Base-by-base conservation (phyloP, 2,888 invertebrate genomes). In the Carterocephalus palaemon region DNA sequence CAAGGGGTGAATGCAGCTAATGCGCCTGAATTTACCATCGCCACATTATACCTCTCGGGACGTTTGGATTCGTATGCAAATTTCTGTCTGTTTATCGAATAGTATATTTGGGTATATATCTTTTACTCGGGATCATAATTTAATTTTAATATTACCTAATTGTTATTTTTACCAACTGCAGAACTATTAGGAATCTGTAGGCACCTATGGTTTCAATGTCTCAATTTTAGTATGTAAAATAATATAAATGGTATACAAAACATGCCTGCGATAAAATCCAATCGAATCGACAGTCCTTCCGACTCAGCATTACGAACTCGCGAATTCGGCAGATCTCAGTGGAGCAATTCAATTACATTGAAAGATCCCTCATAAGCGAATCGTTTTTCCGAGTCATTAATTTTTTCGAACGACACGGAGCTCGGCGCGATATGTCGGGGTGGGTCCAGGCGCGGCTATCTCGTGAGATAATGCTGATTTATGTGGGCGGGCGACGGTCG, bases 321-420 rank as follows among this genome's bases (percentile, higher is more conserved):
- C 65, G 67, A 79, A 77, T 75, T 73, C 75, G 60, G 67, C 65
- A 66, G 68, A 79, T 81, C 83, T 84, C 83, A 74, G 74, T 60
- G 79, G 84, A 64, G 75, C 84, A 85, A 86, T 86, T 85, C 86
- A 86, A 86, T 86, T 86, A 86, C 83, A 85, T 75, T 77, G 82
- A 83, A 82, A 83, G 83, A 86, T 86, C 86, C 84, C 85, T 86
- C 86, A 86, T 86, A 86, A 86, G 85, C 84, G 86, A 84, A 85
- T 85, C 86, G 85, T 85, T 86, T 86, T 86, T 86, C 86, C 86
- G 82, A 74, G 84, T 83, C 86, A 86, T 86, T 85, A 86, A 86
- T 84, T 86, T 86, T 85, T 86, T 83, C 81, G 75, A 86, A 85
- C 84, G 86, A 83, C 83, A 84, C 82, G 71, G 78, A 80, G 74